Percentiles rank a stretch among this genome's conserved stretches.
Evolutionary conservation across 2,888 invertebrate genomes (phyloP).

Genomic region (Dasypolia templi): DNA sequence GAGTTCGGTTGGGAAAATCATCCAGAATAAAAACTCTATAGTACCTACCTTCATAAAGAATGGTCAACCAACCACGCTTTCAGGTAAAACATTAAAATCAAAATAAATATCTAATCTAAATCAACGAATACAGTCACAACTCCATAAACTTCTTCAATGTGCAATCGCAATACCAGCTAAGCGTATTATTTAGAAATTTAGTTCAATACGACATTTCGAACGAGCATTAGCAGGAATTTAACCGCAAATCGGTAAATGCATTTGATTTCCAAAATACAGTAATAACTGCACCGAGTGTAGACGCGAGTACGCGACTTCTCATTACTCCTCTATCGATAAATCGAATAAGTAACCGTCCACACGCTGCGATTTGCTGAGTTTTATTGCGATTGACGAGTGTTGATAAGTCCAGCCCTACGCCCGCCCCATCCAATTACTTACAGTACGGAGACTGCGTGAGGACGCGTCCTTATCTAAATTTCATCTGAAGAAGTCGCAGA

Average conservation of each 20-base stretch:
- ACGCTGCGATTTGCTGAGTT: slow-evolving; percentile 77
- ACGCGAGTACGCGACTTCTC: slow-evolving; percentile 30
- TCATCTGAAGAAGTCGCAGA: slow-evolving; percentile 83
- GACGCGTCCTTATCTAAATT: slow-evolving; percentile 84
- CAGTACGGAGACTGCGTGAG: slow-evolving; percentile 75
- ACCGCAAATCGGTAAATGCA: slow-evolving; percentile 51
- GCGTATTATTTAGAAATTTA: slow-evolving; percentile 52
- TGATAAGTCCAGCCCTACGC: slow-evolving; percentile 81
- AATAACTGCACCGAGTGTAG: slow-evolving; percentile 39
- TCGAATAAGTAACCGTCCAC: slow-evolving; percentile 57
- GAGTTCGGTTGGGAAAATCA: neutral
- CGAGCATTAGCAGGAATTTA: slow-evolving; percentile 45
- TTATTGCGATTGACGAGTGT: slow-evolving; percentile 87
- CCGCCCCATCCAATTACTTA: slow-evolving; percentile 88
- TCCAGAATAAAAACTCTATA: neutral
- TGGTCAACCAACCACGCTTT: too few species aligned
- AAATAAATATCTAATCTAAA: slow-evolving; percentile 8
- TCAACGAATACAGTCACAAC: slow-evolving; percentile 10
- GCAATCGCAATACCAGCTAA: slow-evolving; percentile 29
- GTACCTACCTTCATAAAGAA: neutral
- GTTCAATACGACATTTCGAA: slow-evolving; percentile 42
- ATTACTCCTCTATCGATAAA: slow-evolving; percentile 56
- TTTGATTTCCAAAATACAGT: slow-evolving; percentile 68
- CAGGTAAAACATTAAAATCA: neutral
- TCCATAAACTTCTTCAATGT: slow-evolving; percentile 11